Evolutionary conservation across 2,113 vertebrate genomes (phyloP), one percentile per base, ranked within the genome.

Genomic region (Pao palembangensis): DNA sequence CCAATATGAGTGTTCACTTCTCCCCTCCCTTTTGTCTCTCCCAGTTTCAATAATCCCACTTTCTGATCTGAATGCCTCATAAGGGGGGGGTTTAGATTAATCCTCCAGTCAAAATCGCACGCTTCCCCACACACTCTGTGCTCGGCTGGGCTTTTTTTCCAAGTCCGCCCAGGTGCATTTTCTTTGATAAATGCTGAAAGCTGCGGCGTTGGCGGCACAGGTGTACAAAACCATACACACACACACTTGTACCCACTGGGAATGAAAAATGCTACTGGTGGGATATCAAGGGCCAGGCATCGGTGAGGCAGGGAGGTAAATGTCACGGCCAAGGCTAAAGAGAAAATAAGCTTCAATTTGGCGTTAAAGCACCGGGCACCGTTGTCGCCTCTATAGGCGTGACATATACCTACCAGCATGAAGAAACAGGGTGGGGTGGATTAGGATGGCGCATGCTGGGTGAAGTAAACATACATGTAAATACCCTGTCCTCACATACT

Each of bases 271-370:
- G 83, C 80, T 67, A 61, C 69, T 61, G 67, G 77, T 52, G 55
- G 69, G 69, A 82, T 82, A 86, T 73, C 78, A 67, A 38, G 58
- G 48, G 58, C 60, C 69, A 48, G 67, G 20, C 69, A 17, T 76
- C 71, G 71, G 73, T 75, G 82, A 81, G 50, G 60, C 64, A 19
- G 47, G 65, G 69, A 81, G 80, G 69, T 81, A 87, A 87, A 89
- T 86, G 83, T 87, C 88, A 89, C 34, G 71, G 73, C 79, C 61
- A 12, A 72, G 79, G 88, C 80, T 85, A 88, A 87, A 88, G 80
- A 79, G 77, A 85, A 85, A 87, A 85, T 79, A 87, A 81, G 77
- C 74, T 84, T 81, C 72, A 73, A 57, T 66, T 75, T 47, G 75
- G 66, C 69, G 82, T 82, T 78, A 88, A 79, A 88, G 86, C 85